Base-by-base conservation (phyloP, 2,797 vertebrate species). In the Sebastes cheni region DNA sequence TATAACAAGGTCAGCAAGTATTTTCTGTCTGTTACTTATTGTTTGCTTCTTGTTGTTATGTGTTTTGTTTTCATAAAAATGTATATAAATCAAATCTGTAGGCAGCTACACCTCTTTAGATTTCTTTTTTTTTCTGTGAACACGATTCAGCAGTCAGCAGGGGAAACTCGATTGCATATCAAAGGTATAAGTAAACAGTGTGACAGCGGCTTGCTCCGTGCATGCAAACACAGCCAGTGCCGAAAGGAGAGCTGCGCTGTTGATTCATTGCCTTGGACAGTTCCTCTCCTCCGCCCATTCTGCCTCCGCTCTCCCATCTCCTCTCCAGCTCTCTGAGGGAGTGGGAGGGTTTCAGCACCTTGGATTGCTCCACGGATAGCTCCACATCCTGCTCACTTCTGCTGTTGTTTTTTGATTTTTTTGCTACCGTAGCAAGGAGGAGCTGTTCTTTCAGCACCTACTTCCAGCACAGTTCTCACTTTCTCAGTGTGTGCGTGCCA, bases 301-400 rank as follows among this genome's bases (percentile, higher is more conserved):
- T 61, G 42, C 50, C 66, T 73, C 46, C 25, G 10, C 61, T 73
- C 72, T 60, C 27, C 56, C 27, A 8, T 69, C 65, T 65, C 52
- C 25, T 62, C 46, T 79, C 27, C n/a, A 59, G n/a, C 79, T 73
- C 68, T 86, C 72, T 32, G 79, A 64, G 75, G 25, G 60, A 69
- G 77, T 22, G 10, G 73, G 80, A 75, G 23, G 16, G n/a, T 65
- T 84, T 90, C 88, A 91, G 86, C 32, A 85, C 82, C 82, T 71
- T 34, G 86, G 88, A 87, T 30, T 84, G 89, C 86, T 89, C 79
- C 30, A 60, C 29, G 84, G 89, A 87, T 30, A 91, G 89, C 86
- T 89, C 79, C 30, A 64, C 29, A 58, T 8, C n/a, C 72, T n/a
- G 27, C 58, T 71, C 42, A 2, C 67, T 58, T 1, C 29, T 66